Conservation (phyloP, 1,140 invertebrate species). For the Ceratina australensis region DNA sequence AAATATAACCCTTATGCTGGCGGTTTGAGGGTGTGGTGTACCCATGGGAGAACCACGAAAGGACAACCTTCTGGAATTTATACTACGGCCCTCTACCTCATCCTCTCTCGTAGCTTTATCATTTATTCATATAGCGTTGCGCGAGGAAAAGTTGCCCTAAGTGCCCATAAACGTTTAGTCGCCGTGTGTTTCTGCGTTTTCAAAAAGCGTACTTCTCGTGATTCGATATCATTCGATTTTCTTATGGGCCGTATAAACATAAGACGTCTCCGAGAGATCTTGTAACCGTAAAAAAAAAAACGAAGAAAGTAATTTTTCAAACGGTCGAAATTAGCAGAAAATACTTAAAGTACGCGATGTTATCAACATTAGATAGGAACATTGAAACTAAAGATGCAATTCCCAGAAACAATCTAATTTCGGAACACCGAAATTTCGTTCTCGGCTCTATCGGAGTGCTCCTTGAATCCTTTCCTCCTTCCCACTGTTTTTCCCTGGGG, state of each 20-base stretch:
- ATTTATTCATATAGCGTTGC: slow-evolving; percentile 78
- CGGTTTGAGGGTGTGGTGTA: slow-evolving; percentile 65
- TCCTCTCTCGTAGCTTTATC: slow-evolving; percentile 68
- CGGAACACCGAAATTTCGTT: slow-evolving; percentile 44
- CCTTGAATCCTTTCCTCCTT: slow-evolving; percentile 24
- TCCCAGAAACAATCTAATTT: slow-evolving; percentile 22
- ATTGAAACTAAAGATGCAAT: slow-evolving; percentile 19
- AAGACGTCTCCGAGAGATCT: not conserved
- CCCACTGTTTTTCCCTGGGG: slow-evolving; percentile 21
- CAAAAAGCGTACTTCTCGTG: slow-evolving; percentile 35
- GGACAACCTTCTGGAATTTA: slow-evolving; percentile 77
- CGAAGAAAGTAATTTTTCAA: not conserved
- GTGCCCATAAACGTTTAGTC: slow-evolving; percentile 76
- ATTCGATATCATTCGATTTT: slow-evolving; percentile 41
- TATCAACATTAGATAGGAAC: not conserved
- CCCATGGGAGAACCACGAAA: slow-evolving; percentile 70
- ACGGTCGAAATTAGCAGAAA: not conserved
- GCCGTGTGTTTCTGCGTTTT: slow-evolving; percentile 66
- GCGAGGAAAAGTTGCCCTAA: slow-evolving; percentile 75
- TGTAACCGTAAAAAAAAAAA: not conserved
- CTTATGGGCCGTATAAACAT: not conserved
- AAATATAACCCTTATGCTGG: slow-evolving; percentile 78
- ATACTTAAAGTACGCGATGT: not conserved
- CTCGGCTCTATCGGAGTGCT: slow-evolving; percentile 40
- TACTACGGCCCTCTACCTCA: slow-evolving; percentile 70